Evolutionary conservation across 92 coral and sea anemone species (phyloP), one percentile per base, ranked within the genome.

Genomic region (Umimayanthus chanpuru): DNA sequence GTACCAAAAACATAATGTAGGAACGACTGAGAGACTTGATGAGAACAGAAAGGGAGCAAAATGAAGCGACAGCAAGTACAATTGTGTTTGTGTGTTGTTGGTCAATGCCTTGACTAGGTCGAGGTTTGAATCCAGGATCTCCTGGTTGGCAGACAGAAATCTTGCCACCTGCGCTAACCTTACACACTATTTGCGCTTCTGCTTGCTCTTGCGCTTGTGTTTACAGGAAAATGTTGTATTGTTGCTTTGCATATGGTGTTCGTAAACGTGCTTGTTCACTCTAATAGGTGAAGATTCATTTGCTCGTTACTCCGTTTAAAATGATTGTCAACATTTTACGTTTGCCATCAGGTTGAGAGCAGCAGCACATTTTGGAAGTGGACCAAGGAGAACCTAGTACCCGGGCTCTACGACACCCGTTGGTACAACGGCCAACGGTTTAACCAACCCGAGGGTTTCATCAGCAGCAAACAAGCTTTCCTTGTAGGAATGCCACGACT

Each of bases 401-500:
- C 98, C 73, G 96, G 94, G 7, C 89, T 95, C 65, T 96, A 93
- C 76, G 94, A 90, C 40, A 93, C 94, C 67, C 91, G 70, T 32
- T 95, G 98, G 99, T 96, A 96, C 87, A 91, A 92, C 71, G 89
- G 87, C 43, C 89, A 71, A 41, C 92, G 77, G 44, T 88, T 94
- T 28, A 81, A 77, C 9, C 65, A 92, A 16, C 90, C 93, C 14
- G 98, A 96, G 70, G 99, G 99, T 0, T 96, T 92, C 80, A 92
- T 96, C 71, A 88, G 93, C 80, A 93, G 85, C 79, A 91, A 88
- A 71, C 93, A 95, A 47, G 90, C 91, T 23, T 96, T 95, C 88
- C 95, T 96, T 25, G 96, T 96, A 67, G 99, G 99, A 65, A 95
- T 96, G 96, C 99, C 99, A 12, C 92, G 99, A 67, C 81, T 96